Evolutionary conservation across 2,888 invertebrate genomes (phyloP).

Genomic region (Trilocha varians): DNA sequence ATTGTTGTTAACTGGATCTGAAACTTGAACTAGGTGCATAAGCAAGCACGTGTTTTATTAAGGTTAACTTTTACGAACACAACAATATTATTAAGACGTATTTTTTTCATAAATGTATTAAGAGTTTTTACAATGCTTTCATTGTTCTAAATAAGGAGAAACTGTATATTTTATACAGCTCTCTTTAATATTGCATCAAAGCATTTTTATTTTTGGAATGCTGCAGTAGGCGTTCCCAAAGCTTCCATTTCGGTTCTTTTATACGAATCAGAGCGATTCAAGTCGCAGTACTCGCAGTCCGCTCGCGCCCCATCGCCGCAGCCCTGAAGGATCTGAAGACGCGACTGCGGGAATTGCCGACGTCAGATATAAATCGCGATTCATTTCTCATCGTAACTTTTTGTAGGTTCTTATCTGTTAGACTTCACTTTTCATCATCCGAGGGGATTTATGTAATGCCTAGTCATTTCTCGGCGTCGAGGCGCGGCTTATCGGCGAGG

Average conservation of each 20-base stretch:
- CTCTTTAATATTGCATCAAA: no score
- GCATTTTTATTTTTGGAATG: constrained; percentile 1
- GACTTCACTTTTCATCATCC: constrained; percentile 76
- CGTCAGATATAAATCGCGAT: constrained; percentile 71
- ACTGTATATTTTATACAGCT: no score
- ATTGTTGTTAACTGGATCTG: no score
- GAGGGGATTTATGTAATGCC: constrained; percentile 75
- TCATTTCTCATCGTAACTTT: constrained; percentile 76
- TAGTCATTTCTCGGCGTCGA: constrained; percentile 76
- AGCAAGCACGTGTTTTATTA: no score
- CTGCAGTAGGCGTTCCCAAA: constrained; percentile 2
- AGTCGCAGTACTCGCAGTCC: not conserved
- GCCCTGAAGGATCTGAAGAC: constrained; percentile 15
- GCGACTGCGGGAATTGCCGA: constrained; percentile 39
- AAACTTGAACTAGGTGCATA: no score
- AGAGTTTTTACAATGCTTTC: no score
- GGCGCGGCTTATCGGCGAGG: constrained; percentile 68
- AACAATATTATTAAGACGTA: no score
- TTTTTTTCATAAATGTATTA: no score
- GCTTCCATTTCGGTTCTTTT: not conserved
- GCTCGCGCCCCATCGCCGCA: not conserved
- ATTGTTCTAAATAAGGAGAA: no score
- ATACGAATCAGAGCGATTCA: not conserved
- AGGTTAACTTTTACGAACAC: no score
- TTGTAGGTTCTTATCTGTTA: constrained; percentile 76